Evolutionary conservation across 2,888 invertebrate genomes (phyloP), one percentile per base, ranked within the genome.

Genomic region (Latrodectus hesperus): DNA sequence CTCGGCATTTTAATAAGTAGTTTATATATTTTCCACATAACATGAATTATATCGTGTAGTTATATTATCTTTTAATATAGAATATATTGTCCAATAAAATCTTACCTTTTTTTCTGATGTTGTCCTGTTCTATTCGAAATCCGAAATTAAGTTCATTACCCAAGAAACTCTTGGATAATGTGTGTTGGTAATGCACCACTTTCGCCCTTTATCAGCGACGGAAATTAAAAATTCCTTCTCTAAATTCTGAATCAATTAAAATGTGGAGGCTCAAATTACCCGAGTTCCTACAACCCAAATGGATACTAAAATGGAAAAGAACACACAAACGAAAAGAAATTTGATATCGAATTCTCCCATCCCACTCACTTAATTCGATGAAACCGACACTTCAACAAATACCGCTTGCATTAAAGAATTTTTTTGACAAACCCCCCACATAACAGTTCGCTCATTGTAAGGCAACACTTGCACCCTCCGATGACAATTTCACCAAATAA

Each of bases 401-500:
- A 51, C 14, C 51, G 38, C 49, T 10, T n/a, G 65, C 64, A 55
- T 17, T 14, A 17, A 38, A n/a, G 67, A 26, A 52, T n/a, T 49
- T 60, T 71, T 49, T 14, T 26, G 0, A 1, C 11, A n/a, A 49
- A 53, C 49, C 68, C 74, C 38, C 75, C 26, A 17, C 14, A 68
- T 83, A 75, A 55, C 60, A 74, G 65, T 74, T 74, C 73, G 65
- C 67, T 55, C 38, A 78, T 17, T 70, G 78, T 78, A 70, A 78
- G 38, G 64, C 67, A 74, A 74, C 53, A 26, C 72, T n/a, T 12
- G 12, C 52, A 11, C 17, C 73, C 52, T 6, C 38, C 73, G 73
- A 72, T 82, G 82, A 82, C 82, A 82, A 82, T 74, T 82, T 82
- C 81, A n/a, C 53, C 49, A 55, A 82, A 82, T 70, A 82, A 82